These are phyloP conservation scores for Phthorimaea operculella DNA, from an alignment of 1,140 invertebrate species.

Conservation along the genomic window DNA sequence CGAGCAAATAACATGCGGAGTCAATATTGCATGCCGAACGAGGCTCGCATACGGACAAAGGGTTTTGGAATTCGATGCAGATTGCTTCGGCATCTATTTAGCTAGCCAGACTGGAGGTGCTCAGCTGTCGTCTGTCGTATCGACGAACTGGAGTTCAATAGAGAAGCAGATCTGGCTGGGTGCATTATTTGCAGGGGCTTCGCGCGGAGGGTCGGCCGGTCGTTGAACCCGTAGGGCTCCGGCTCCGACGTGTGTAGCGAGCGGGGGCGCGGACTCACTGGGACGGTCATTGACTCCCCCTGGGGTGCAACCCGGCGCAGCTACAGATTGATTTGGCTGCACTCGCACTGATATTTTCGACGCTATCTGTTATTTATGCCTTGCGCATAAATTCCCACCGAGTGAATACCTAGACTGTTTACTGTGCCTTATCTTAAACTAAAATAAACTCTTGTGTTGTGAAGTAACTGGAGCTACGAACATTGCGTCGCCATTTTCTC, in stretches of 20 bases:
- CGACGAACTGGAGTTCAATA: background rate
- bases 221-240: conserved; percentile 55
- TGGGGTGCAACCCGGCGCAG: conserved; percentile 39
- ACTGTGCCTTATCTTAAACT: background rate
- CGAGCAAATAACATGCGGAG: background rate
- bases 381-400: background rate
- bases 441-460: background rate
- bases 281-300: conserved; percentile 54
- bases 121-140: background rate
- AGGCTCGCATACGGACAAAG: no score
- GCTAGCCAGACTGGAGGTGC: background rate
- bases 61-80: no score
- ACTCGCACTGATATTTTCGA: conserved; percentile 12
- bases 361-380: background rate
- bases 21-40: background rate
- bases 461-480: background rate
- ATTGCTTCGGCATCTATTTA: background rate
- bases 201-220: conserved; percentile 38
- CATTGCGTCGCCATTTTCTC: background rate
- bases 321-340: conserved; percentile 42
- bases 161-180: conserved; percentile 2
- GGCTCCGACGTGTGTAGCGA: conserved; percentile 33
- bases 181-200: conserved; percentile 30
- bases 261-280: conserved; percentile 42
- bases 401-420: background rate